These are phyloP conservation scores for Lamproptera curius DNA, from an alignment of 2,888 invertebrate genomes.

Conservation along the genomic window DNA sequence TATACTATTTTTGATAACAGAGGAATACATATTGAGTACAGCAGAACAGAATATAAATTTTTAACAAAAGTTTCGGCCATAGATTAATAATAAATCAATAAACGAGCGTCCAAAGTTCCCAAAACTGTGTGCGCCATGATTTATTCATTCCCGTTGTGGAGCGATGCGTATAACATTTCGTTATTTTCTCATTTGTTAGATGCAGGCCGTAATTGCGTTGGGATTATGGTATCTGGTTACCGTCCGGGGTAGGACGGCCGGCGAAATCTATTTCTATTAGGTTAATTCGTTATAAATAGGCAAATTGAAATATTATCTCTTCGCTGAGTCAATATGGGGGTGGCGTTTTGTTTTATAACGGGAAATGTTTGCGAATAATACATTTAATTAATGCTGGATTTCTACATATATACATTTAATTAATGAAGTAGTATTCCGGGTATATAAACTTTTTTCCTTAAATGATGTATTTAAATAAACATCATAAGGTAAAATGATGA, in stretches of 20 bases:
- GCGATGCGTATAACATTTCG: slow-evolving; percentile 50
- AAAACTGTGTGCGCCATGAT: slow-evolving; percentile 1
- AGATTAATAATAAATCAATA: neutral
- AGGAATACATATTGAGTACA: too few relatives aligned
- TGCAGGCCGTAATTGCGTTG: slow-evolving; percentile 49
- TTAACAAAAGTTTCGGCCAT: neutral
- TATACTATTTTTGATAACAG: too few relatives aligned
- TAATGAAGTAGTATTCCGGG: too few relatives aligned
- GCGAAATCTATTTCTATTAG: slow-evolving; percentile 23
- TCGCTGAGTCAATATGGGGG: slow-evolving; percentile 3
- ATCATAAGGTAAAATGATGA: too few relatives aligned
- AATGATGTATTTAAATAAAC: too few relatives aligned
- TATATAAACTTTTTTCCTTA: too few relatives aligned
- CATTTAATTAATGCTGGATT: too few relatives aligned
- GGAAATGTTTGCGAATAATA: too few relatives aligned
- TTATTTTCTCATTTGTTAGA: slow-evolving; percentile 60
- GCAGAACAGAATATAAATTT: neutral
- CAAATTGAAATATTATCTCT: slow-evolving; percentile 22
- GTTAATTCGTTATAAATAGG: slow-evolving; percentile 24
- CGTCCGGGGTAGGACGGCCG: slow-evolving; percentile 31
- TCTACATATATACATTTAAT: too few relatives aligned
- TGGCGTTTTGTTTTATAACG: neutral
- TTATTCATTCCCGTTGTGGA: slow-evolving; percentile 17
- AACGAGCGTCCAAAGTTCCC: neutral
- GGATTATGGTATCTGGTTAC: slow-evolving; percentile 58